These are phyloP conservation scores for Sprattus sprattus DNA, from an alignment of 2,113 vertebrate genomes.

Conservation along the genomic window DNA sequence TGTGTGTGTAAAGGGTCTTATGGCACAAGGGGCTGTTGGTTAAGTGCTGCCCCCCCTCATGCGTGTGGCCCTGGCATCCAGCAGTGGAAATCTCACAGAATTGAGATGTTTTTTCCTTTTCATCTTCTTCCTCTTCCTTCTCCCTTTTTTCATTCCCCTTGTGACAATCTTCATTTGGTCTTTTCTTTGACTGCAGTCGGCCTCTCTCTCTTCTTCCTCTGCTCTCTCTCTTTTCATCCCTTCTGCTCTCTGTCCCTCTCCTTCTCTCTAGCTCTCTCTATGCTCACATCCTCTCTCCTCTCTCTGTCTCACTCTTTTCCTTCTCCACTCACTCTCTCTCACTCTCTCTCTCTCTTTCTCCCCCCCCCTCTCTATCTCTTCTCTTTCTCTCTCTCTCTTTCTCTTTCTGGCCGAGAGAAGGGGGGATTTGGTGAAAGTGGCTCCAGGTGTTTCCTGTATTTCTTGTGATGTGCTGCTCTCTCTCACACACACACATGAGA, in stretches of 20 bases:
- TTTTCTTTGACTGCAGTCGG: too few relatives aligned
- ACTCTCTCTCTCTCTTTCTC: not conserved
- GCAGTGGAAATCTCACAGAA: not conserved
- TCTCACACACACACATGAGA: not conserved
- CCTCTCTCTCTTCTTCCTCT: not conserved
- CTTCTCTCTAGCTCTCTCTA: not conserved
- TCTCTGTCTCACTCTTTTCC: not conserved
- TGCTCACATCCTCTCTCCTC: too few relatives aligned
- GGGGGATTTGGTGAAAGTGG: conserved; percentile 4
- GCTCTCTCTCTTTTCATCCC: not conserved
- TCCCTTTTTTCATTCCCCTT: too few relatives aligned
- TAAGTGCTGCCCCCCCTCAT: not conserved
- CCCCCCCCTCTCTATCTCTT: not conserved
- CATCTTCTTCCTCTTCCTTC: too few relatives aligned
- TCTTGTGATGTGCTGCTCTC: conserved; percentile 10
- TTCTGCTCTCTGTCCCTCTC: not conserved
- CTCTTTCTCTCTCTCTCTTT: conserved; percentile 10
- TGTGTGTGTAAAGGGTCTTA: not conserved
- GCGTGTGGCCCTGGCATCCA: not conserved
- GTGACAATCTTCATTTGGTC: too few relatives aligned
- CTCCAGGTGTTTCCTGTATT: conserved; percentile 42
- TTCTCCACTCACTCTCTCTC: not conserved
- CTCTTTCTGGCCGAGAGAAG: not conserved
- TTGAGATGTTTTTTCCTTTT: not conserved
- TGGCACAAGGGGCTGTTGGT: too few relatives aligned